Percentiles rank a stretch among this genome's conserved stretches.
These are phyloP conservation scores for Clamator glandarius DNA, from an alignment of 2,797 vertebrate genomes.

Conservation along the genomic window DNA sequence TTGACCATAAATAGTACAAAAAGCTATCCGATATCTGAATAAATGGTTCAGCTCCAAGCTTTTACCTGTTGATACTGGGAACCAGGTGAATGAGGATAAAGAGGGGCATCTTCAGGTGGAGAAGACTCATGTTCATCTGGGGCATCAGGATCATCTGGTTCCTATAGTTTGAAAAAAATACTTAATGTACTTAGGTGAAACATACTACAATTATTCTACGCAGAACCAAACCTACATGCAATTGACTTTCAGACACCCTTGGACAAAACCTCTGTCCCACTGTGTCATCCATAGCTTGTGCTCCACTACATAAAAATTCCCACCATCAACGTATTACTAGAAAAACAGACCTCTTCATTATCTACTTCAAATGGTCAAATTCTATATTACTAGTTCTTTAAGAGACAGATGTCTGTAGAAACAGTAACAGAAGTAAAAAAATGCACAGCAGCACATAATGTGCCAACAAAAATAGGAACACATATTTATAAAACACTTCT, in stretches of 20 bases:
- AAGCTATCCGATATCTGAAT: background rate
- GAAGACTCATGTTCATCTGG: conserved; percentile 98
- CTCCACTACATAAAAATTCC: background rate
- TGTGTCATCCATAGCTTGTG: background rate
- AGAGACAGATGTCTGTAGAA: background rate
- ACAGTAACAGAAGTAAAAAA: background rate
- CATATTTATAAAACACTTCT: background rate
- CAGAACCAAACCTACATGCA: background rate
- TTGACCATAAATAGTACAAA: background rate
- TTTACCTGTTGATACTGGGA: conserved; percentile 97
- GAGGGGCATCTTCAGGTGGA: conserved; percentile 96
- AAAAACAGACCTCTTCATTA: background rate
- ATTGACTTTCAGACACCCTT: background rate
- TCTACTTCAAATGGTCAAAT: background rate
- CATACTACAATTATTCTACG: background rate
- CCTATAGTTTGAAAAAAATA: conserved; percentile 82
- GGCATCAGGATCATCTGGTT: conserved; percentile 97
- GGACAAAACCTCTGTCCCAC: conserved; percentile 72
- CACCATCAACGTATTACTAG: accelerated
- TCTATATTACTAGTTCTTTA: background rate
- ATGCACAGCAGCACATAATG: background rate
- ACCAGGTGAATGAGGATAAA: conserved; percentile 97
- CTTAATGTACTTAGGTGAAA: background rate
- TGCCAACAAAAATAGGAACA: background rate
- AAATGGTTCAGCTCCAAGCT: background rate